These are phyloP conservation scores for Asbolus verrucosus DNA, from an alignment of 1,140 invertebrate species.

Conservation along the genomic window DNA sequence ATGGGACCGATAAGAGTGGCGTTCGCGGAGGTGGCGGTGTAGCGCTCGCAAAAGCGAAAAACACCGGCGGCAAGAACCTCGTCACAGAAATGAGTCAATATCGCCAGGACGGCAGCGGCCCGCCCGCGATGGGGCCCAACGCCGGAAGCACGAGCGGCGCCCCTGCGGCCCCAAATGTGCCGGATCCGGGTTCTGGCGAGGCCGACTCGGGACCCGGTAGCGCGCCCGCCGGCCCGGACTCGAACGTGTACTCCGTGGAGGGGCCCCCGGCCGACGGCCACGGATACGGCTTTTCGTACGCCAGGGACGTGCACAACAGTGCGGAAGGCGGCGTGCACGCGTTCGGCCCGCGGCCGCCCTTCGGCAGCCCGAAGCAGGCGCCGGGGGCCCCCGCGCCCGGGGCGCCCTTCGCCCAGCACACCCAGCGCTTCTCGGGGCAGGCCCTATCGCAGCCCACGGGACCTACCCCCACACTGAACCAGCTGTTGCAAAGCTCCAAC, in stretches of 20 bases:
- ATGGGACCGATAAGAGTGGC: slow-evolving; percentile 68
- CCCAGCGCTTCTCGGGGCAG: slow-evolving; percentile 73
- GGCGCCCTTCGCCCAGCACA: slow-evolving; percentile 58
- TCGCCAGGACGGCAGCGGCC: slow-evolving; percentile 61
- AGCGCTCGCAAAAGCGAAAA: slow-evolving; percentile 62
- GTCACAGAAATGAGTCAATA: slow-evolving; percentile 65
- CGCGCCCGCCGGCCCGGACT: slow-evolving; percentile 47
- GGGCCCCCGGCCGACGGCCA: slow-evolving; percentile 56
- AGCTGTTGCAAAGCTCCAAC: slow-evolving; percentile 69
- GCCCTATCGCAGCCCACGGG: slow-evolving; percentile 81
- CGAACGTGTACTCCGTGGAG: slow-evolving; percentile 41
- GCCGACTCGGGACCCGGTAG: slow-evolving; percentile 31
- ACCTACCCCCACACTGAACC: slow-evolving; percentile 91
- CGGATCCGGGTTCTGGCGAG: slow-evolving; percentile 18
- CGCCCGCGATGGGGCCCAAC: slow-evolving; percentile 54
- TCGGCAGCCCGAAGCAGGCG: slow-evolving; percentile 59
- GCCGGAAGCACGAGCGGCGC: slow-evolving; percentile 45
- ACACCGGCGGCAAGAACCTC: slow-evolving; percentile 62
- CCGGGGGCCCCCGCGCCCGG: slow-evolving; percentile 54
- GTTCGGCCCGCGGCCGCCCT: slow-evolving; percentile 62
- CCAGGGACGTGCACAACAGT: slow-evolving; percentile 59
- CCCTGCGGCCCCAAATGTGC: slow-evolving; percentile 50
- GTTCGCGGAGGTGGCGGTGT: slow-evolving; percentile 60
- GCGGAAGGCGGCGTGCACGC: slow-evolving; percentile 57
- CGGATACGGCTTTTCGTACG: slow-evolving; percentile 60